A percentile compares a stretch with the other conserved stretches of the same genome.
Conservation (phyloP, 2,888 invertebrate genomes). For the Dusona sp. region DNA sequence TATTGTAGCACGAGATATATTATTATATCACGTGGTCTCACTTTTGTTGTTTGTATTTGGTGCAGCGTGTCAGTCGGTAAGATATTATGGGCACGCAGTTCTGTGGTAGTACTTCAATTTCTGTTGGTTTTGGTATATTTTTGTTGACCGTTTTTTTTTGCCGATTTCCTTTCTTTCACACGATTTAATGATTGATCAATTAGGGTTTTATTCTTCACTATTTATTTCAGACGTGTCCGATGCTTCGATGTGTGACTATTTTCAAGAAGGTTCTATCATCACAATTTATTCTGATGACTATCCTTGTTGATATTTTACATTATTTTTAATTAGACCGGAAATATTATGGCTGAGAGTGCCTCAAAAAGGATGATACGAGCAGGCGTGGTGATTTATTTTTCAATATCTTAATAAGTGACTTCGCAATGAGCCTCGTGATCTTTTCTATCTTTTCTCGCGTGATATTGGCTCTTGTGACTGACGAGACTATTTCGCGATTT, state of each 20-base stretch:
- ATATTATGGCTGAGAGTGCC: background rate
- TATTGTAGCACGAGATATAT: slow-evolving; percentile 2
- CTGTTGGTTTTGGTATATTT: background rate
- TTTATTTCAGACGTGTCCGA: background rate
- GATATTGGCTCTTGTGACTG: slow-evolving; percentile 86
- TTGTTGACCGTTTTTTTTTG: slow-evolving; percentile 26
- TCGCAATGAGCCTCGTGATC: slow-evolving; percentile 77
- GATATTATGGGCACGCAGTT: slow-evolving; percentile 43
- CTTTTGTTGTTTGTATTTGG: slow-evolving; percentile 52
- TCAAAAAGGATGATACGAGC: background rate
- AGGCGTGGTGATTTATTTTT: background rate
- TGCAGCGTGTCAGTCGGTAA: slow-evolving; percentile 42
- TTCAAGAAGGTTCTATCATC: background rate
- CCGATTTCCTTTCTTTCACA: background rate
- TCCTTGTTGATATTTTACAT: background rate
- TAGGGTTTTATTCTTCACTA: background rate
- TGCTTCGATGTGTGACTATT: background rate
- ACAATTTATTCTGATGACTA: background rate
- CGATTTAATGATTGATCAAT: background rate
- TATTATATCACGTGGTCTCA: slow-evolving; percentile 35
- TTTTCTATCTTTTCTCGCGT: slow-evolving; percentile 82
- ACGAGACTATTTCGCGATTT: slow-evolving; percentile 85
- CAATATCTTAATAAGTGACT: slow-evolving; percentile 74
- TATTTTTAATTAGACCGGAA: background rate
- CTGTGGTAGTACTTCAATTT: slow-evolving; percentile 7